Evolutionary conservation across 2,888 invertebrate species (phyloP), one percentile per base, ranked within the genome.

Genomic region (Leucophenga maculata): DNA sequence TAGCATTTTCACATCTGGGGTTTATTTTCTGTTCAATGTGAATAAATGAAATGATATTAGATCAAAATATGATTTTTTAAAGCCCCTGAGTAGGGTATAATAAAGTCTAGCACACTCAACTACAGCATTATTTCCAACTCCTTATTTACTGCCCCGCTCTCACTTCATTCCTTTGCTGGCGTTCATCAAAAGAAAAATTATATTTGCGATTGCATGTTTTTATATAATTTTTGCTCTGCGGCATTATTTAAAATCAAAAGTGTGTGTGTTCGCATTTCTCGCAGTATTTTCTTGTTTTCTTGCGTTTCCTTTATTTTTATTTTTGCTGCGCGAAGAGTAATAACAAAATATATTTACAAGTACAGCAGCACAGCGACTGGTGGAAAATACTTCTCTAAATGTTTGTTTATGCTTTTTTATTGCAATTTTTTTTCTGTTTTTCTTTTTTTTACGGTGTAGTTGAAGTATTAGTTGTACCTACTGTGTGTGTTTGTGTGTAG

Each of bases 211-310:
- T 46, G 46, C 48, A 39, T 64, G 62, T 64, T 64, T 64, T 46
- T 22, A 64, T 48, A n/a, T 64, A 48, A 64, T 64, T 64, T 64
- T 64, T n/a, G n/a, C 62, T 46, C 62, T 46, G 22, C 20, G 62
- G 62, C 48, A 64, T 64, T 64, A 64, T 64, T 48, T 46, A 64
- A 64, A 64, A 64, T 22, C 62, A n/a, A 22, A 57, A 57, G n/a
- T n/a, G n/a, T 32, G 44, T 26, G 39, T 60, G 39, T 26, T 20
- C 57, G 9, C 57, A 57, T 31, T 57, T 57, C 26, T 26, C 39
- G 9, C 26, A 14, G 55, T 22, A 55, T 52, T 52, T 31, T 57
- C n/a, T 57, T 31, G 26, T 4, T 26, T 59, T 32, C 32, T 16
- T 60, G 16, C 18, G 13, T 26, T 57, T 26, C n/a, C 22, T 59